Evolutionary conservation across 2,113 vertebrate species (phyloP).

Genomic region (Dunckerocampus dactyliophorus): DNA sequence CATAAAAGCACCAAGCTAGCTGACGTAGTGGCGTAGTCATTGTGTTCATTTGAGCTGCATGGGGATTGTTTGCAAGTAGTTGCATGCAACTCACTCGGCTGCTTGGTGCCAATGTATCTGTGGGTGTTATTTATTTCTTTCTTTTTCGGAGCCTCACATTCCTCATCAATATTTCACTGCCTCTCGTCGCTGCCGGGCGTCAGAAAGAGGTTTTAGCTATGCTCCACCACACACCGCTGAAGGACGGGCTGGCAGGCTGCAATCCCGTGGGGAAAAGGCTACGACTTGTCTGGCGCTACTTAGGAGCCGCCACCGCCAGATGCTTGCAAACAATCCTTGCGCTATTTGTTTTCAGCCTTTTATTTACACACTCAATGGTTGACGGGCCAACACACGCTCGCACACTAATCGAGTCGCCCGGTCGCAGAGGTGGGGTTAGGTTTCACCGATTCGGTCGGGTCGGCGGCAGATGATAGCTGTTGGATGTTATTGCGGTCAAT

Average conservation of each 20-base stretch:
- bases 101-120: constrained; percentile 33
- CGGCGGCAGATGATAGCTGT: constrained; percentile 10
- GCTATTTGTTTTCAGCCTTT: constrained; percentile 40
- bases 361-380: constrained; percentile 34
- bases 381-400: constrained; percentile 23
- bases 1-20: too few relatives aligned
- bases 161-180: constrained; percentile 70
- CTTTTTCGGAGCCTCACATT: constrained; percentile 38
- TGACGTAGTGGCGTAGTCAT: too few relatives aligned
- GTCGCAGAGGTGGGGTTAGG: neutral
- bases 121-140: constrained; percentile 49
- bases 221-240: constrained; percentile 55
- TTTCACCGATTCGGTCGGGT: constrained; percentile 18
- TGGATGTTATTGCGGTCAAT: constrained; percentile 36
- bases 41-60: neutral
- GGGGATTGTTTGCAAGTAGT: neutral
- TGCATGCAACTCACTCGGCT: neutral
- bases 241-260: constrained; percentile 45
- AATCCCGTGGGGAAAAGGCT: constrained; percentile 44
- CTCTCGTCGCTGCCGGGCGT: constrained; percentile 31
- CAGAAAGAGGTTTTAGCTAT: constrained; percentile 59
- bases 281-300: constrained; percentile 47
- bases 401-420: constrained; percentile 14
- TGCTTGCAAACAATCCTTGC: constrained; percentile 59
- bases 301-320: constrained; percentile 52